phyloP scores from a whole-genome alignment of 2,797 vertebrate genomes.

The Acrossocheilus wenchowensis region DNA sequence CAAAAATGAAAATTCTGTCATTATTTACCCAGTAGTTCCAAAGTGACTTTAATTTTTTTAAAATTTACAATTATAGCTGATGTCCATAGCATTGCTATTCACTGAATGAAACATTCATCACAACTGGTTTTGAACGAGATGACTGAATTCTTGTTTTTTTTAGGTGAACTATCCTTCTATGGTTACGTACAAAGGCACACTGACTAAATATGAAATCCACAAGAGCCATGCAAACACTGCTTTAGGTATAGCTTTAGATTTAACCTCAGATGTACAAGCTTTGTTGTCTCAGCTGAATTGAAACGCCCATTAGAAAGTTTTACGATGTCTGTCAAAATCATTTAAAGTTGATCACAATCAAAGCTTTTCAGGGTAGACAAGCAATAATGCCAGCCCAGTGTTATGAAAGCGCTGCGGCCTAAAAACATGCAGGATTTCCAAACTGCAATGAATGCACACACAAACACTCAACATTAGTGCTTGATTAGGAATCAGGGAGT shows the following conservation, averaged over 20 bases:
- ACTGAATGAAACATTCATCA: background rate
- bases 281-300: conserved; percentile 29
- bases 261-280: conserved; percentile 10
- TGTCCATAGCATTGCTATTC: background rate
- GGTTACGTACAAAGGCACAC: conserved; percentile 23
- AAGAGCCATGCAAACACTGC: conserved; percentile 40
- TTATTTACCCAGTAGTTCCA: background rate
- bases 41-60: background rate
- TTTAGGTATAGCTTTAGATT: conserved; percentile 35
- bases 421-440: conserved; percentile 60
- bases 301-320: conserved; percentile 32
- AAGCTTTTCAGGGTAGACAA: conserved; percentile 71
- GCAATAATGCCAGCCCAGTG: conserved; percentile 76
- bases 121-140: background rate
- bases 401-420: conserved; percentile 58
- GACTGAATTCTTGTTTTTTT: conserved; percentile 9
- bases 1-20: background rate
- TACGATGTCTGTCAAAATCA: conserved; percentile 50
- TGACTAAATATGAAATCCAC: conserved; percentile 16
- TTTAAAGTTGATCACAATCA: conserved; percentile 58
- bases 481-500: conserved; percentile 82
- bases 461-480: conserved; percentile 69
- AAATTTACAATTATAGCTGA: background rate
- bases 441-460: conserved; percentile 29
- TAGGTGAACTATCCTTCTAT: background rate